Base-by-base conservation (phyloP, 2,113 vertebrate species). In the Arenaria interpres region DNA sequence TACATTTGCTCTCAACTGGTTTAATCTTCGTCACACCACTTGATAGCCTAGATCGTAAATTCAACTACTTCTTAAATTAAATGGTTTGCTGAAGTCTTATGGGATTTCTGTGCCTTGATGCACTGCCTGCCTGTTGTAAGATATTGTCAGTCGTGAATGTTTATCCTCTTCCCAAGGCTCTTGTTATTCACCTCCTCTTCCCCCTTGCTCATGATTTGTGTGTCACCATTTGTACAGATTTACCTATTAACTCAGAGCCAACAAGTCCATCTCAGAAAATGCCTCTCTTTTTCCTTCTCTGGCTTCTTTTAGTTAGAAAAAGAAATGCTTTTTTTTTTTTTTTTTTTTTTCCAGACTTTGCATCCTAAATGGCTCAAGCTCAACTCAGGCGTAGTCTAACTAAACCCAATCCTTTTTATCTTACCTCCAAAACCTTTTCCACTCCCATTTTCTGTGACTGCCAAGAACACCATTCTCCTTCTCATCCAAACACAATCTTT, bases 171-270 rank as follows among this genome's bases (percentile, higher is more conserved):
- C 56, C 41, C 30, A 56, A 60, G 17, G 22, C 22, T 80, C 72
- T 73, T 64, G 27, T 27, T 53, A 41, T 22, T 89, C 39, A 32
- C 12, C 6, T 72, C 30, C 78, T 46, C 60, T 67, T 78, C 25
- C 7, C 7, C 3, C 0, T 7, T 0, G 0, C 21, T 88, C 46
- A 87, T 4, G 9, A 5, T 16, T 74, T 67, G 23, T 25, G 35
- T 63, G 41, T 46, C 37, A 62, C 59, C 22, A 21, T 64, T 83
- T 69, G 48, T 63, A 48, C 23, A 60, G 22, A 41, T 50, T 63
- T 57, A 80, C 4, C 46, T 50, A 27, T 50, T 39, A 74, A 57
- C 10, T 45, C 54, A 53, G 28, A 84, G 32, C 21, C 1, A 8
- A 54, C 2, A 67, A 9, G 11, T 54, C 59, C 32, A 14, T 16